These are phyloP conservation scores for Ceratoteleas bidentatus DNA, from an alignment of 1,140 invertebrate genomes.

Conservation along the genomic window DNA sequence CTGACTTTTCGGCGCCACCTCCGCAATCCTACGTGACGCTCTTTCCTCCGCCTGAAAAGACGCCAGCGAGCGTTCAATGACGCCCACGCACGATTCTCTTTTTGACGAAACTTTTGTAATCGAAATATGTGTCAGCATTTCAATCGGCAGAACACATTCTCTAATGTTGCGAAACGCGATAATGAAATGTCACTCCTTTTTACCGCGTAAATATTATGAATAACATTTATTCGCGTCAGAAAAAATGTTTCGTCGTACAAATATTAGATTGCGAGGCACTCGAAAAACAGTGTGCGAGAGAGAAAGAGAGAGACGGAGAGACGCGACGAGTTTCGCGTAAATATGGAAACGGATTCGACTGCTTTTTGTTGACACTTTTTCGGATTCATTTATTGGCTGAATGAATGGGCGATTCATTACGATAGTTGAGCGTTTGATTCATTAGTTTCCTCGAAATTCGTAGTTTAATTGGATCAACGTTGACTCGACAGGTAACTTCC, in stretches of 20 bases:
- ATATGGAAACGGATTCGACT: too few relatives aligned
- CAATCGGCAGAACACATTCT: conserved; percentile 20
- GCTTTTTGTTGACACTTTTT: too few relatives aligned
- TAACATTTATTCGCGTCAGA: neutral
- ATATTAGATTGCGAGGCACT: too few relatives aligned
- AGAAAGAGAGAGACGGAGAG: too few relatives aligned
- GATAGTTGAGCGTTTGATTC: too few relatives aligned
- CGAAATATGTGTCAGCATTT: conserved; percentile 33
- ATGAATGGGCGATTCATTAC: too few relatives aligned
- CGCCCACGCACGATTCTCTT: conserved; percentile 19
- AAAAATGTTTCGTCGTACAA: too few relatives aligned
- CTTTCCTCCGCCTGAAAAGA: conserved; percentile 1
- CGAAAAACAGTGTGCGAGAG: too few relatives aligned
- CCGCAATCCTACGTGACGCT: conserved; percentile 3
- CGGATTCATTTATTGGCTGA: too few relatives aligned
- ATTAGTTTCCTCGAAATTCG: too few relatives aligned
- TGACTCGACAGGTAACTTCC: too few relatives aligned
- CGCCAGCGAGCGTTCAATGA: conserved; percentile 31
- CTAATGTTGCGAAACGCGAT: conserved; percentile 14
- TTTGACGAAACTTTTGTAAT: conserved; percentile 30
- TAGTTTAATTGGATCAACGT: too few relatives aligned
- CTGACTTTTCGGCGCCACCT: neutral
- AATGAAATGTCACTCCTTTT: conserved; percentile 28
- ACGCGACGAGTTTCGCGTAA: conserved; percentile 5
- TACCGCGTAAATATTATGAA: neutral